These are phyloP conservation scores for Scaptomyza flava DNA, from an alignment of 2,888 invertebrate species.

Conservation along the genomic window DNA sequence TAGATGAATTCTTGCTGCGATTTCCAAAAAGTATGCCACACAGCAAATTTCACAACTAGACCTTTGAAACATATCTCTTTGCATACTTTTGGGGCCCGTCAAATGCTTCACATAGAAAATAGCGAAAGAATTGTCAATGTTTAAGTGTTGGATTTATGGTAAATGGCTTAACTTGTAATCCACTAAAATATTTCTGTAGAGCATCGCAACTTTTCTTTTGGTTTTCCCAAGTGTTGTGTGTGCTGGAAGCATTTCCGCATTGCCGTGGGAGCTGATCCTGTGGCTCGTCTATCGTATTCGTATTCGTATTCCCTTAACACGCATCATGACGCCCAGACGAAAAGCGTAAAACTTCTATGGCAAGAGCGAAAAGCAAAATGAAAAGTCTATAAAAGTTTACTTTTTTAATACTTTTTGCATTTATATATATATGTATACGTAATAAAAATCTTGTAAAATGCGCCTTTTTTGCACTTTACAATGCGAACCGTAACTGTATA, in stretches of 20 bases:
- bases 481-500: slow-evolving; percentile 46
- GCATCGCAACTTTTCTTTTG: slow-evolving; percentile 37
- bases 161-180: slow-evolving; percentile 11
- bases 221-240: slow-evolving; percentile 23
- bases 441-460: slow-evolving; percentile 82
- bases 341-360: slow-evolving; percentile 65
- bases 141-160: neutral
- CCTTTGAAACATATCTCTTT: neutral
- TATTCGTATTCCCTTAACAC: slow-evolving; percentile 67
- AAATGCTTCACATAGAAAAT: neutral
- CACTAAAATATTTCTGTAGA: slow-evolving; percentile 23
- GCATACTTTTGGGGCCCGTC: slow-evolving; percentile 47
- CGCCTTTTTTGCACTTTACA: slow-evolving; percentile 75
- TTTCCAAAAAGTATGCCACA: slow-evolving; percentile 41
- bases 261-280: slow-evolving; percentile 31
- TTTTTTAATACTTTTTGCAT: slow-evolving; percentile 81
- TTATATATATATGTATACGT: slow-evolving; percentile 66
- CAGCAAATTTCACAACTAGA: neutral
- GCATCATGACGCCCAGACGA: slow-evolving; percentile 76
- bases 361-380: slow-evolving; percentile 37
- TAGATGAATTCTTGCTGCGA: too few relatives aligned
- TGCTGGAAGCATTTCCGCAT: slow-evolving; percentile 41
- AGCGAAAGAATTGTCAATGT: neutral
- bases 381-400: slow-evolving; percentile 78
- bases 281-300: slow-evolving; percentile 2